Conservation (phyloP, 2,888 invertebrate species). For the Conomelus anceps region DNA sequence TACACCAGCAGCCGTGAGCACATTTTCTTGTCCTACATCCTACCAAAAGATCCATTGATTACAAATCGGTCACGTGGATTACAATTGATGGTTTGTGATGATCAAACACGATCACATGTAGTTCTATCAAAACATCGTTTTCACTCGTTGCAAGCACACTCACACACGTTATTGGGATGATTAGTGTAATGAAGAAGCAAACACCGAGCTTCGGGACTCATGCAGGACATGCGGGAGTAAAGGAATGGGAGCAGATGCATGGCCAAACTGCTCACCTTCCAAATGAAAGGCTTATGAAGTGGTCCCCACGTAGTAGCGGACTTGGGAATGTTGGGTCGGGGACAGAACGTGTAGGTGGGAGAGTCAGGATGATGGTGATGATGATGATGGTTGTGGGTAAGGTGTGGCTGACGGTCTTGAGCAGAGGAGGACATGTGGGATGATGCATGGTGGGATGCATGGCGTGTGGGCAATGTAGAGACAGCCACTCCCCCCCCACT, state of each 20-base stretch:
- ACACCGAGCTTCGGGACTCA: not conserved
- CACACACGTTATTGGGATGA: not conserved
- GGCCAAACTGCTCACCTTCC: slow-evolving; percentile 54
- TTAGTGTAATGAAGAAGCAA: not conserved
- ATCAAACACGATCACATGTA: too few relatives aligned
- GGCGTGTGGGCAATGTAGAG: slow-evolving; percentile 28
- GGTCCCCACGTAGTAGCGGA: slow-evolving; percentile 57
- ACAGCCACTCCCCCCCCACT: slow-evolving; percentile 35
- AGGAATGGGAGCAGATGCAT: not conserved
- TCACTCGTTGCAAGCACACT: too few relatives aligned
- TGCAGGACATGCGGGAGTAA: not conserved
- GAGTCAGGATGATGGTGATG: slow-evolving; percentile 20
- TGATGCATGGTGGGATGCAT: slow-evolving; percentile 29
- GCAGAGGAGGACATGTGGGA: slow-evolving; percentile 38
- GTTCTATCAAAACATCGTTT: too few relatives aligned
- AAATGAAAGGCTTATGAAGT: slow-evolving; percentile 56
- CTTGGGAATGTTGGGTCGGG: slow-evolving; percentile 52
- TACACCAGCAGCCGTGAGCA: too few relatives aligned
- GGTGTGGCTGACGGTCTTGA: slow-evolving; percentile 31
- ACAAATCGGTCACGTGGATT: too few relatives aligned
- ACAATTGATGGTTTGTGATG: too few relatives aligned
- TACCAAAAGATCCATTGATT: too few relatives aligned
- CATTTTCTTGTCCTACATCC: too few relatives aligned
- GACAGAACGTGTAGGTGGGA: slow-evolving; percentile 44
- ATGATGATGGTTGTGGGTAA: slow-evolving; percentile 17